Evolutionary conservation across 2,888 invertebrate genomes (phyloP).

Genomic region (Theretra japonica): DNA sequence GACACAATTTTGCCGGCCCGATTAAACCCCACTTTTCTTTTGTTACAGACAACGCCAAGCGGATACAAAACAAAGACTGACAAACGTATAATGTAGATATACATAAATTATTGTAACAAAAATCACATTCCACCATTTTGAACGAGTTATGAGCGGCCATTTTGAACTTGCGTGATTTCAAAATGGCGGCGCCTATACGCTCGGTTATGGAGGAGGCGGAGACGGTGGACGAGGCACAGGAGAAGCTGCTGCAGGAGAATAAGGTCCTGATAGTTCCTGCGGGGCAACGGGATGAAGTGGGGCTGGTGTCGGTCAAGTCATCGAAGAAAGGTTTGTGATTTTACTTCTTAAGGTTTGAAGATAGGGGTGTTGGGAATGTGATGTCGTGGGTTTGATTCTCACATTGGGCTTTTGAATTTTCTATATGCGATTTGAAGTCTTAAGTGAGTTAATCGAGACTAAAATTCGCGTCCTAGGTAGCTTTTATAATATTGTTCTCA

Average conservation of each 20-base stretch:
- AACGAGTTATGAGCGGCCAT: conserved; percentile 43
- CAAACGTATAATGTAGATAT: conserved; percentile 27
- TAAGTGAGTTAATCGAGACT: too few species aligned
- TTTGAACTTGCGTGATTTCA: conserved; percentile 49
- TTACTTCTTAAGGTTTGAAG: not conserved
- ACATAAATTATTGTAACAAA: not conserved
- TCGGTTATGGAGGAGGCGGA: conserved; percentile 57
- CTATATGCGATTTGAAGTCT: too few species aligned
- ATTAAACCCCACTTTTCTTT: not conserved
- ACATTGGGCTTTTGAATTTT: too few species aligned
- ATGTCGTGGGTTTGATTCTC: too few species aligned
- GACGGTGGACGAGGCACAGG: conserved; percentile 65
- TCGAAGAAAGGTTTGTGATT: conserved; percentile 73
- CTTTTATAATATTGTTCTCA: too few species aligned
- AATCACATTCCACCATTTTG: conserved; percentile 16
- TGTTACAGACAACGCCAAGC: conserved; percentile 28
- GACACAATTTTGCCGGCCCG: too few species aligned
- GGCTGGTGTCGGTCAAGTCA: conserved; percentile 63
- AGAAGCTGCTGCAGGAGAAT: conserved; percentile 64
- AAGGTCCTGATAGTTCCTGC: conserved; percentile 57
- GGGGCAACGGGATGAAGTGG: conserved; percentile 50
- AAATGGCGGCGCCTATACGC: conserved; percentile 65
- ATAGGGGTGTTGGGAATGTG: too few species aligned
- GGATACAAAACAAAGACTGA: conserved; percentile 28
- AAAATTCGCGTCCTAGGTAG: too few species aligned